Evolutionary conservation across 2,113 vertebrate genomes (phyloP).

Genomic region (Cynoglossus semilaevis): DNA sequence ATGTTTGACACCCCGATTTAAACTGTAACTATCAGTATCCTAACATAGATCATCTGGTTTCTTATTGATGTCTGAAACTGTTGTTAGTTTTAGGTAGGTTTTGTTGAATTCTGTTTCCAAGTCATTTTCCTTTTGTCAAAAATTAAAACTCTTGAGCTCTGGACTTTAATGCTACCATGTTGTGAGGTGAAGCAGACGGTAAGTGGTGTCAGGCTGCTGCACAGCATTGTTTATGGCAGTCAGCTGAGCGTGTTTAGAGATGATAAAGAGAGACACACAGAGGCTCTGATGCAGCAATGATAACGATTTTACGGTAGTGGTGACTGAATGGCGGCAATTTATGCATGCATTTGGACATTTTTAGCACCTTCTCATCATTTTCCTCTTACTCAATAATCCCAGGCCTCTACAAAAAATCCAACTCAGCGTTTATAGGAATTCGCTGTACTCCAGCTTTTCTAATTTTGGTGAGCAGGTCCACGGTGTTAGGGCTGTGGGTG

Average conservation of each 20-base stretch:
- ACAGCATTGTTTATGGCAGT: slow-evolving; percentile 28
- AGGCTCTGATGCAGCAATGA: slow-evolving; percentile 50
- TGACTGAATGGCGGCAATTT: slow-evolving; percentile 33
- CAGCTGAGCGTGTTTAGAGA: slow-evolving; percentile 35
- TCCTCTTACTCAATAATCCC: slow-evolving; percentile 29
- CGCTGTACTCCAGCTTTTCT: not conserved
- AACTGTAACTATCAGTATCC: too few relatives aligned
- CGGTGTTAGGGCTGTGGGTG: not conserved
- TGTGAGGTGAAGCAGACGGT: too few relatives aligned
- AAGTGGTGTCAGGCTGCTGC: not conserved
- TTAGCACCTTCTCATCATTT: slow-evolving; percentile 34
- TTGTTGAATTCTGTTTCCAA: too few relatives aligned
- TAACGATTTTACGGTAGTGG: slow-evolving; percentile 37
- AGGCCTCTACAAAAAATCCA: slow-evolving; percentile 18
- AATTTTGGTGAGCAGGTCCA: not conserved
- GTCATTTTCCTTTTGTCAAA: too few relatives aligned
- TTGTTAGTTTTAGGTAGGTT: too few relatives aligned
- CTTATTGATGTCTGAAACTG: too few relatives aligned
- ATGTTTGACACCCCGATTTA: too few relatives aligned
- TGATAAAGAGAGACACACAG: slow-evolving; percentile 32
- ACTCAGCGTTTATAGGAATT: slow-evolving; percentile 36
- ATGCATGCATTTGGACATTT: slow-evolving; percentile 37
- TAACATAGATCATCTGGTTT: too few relatives aligned
- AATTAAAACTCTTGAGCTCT: too few relatives aligned
- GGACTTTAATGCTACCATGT: too few relatives aligned